Evolutionary conservation across 2,888 invertebrate species (phyloP).

Genomic region (Drosophila monieri): DNA sequence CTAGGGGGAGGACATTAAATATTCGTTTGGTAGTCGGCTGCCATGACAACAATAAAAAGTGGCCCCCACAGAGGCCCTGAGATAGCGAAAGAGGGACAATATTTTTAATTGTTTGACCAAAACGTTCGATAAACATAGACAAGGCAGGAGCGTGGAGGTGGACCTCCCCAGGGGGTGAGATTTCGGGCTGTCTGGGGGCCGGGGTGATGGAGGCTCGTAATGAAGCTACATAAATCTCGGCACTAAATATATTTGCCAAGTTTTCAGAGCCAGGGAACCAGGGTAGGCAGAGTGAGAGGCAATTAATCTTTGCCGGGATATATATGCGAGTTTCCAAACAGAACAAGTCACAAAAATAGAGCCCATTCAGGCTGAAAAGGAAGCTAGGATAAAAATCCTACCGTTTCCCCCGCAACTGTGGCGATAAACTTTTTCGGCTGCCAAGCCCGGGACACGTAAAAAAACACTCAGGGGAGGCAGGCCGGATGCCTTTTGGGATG

Average conservation of each 20-base stretch:
- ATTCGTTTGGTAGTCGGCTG: constrained; percentile 67
- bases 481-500: constrained; percentile 19
- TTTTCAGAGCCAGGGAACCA: constrained; percentile 29
- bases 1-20: constrained; percentile 57
- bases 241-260: constrained; percentile 73
- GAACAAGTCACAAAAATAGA: not conserved
- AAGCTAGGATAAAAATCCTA: not conserved
- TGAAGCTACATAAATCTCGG: constrained; percentile 76
- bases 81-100: constrained; percentile 38
- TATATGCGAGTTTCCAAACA: constrained; percentile 23
- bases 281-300: constrained; percentile 49
- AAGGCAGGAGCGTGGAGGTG: constrained; percentile 8
- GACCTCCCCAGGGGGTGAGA: not conserved
- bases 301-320: constrained; percentile 63
- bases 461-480: constrained; percentile 55
- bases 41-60: constrained; percentile 69
- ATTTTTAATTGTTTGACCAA: constrained; percentile 70
- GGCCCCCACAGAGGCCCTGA: constrained; percentile 37
- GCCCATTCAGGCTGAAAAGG: not conserved
- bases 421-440: constrained; percentile 23
- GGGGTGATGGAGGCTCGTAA: constrained; percentile 42
- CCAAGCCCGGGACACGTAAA: constrained; percentile 32
- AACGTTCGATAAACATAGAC: constrained; percentile 42
- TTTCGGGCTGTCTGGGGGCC: not conserved
- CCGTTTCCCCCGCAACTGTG: not conserved